phyloP scores from a whole-genome alignment of 2,888 invertebrate genomes.

The Anaspis maculata region DNA sequence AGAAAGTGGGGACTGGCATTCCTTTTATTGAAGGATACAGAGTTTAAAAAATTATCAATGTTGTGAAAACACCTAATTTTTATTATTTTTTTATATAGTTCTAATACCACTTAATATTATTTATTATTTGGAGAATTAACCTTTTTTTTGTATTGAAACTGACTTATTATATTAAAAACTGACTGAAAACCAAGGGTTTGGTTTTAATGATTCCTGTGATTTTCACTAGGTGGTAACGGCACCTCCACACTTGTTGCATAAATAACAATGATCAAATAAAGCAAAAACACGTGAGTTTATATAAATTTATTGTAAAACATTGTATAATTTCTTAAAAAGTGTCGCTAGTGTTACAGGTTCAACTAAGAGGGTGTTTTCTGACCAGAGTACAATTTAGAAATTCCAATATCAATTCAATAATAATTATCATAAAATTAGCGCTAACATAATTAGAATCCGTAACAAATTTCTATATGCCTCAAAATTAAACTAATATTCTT shows the following conservation, averaged over 20 bases:
- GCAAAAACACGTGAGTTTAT: neutral
- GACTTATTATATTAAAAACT: neutral
- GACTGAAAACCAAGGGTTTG: no score
- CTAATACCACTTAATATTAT: neutral
- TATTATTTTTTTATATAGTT: neutral
- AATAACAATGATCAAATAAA: neutral
- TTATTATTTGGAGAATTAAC: neutral
- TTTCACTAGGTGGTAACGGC: no score
- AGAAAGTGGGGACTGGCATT: constrained; percentile 73
- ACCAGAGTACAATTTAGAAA: no score
- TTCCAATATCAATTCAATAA: no score
- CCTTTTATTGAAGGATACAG: constrained; percentile 79
- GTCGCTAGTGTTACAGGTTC: constrained; percentile 8
- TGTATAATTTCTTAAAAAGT: constrained; percentile 12
- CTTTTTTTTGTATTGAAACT: neutral
- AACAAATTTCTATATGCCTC: constrained; percentile 10
- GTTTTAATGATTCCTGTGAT: no score
- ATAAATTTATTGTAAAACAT: constrained; percentile 15
- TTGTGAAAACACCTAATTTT: neutral
- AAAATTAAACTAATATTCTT: no score
- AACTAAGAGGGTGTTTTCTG: constrained; percentile 3
- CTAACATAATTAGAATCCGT: constrained; percentile 11
- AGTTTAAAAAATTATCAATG: constrained; percentile 31
- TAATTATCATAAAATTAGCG: constrained; percentile 6
- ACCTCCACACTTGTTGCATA: no score